Conservation (phyloP, 2,113 vertebrate genomes). For the Zosterops lateralis region DNA sequence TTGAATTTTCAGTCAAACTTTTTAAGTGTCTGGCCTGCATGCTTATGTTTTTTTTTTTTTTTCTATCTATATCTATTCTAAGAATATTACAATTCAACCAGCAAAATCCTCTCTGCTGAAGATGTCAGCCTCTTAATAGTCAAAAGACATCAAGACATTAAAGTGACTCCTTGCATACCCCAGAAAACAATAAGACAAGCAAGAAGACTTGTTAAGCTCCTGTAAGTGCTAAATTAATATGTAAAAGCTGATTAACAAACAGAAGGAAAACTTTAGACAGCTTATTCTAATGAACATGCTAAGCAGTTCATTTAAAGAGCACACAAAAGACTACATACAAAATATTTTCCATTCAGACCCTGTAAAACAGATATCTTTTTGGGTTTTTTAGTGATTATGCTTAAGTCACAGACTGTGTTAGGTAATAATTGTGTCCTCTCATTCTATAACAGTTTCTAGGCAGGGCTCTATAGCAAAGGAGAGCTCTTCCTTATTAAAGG, state of each 20-base stretch:
- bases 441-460: neutral
- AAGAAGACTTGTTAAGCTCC: neutral
- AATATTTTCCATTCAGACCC: neutral
- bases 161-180: fast-evolving
- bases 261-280: neutral
- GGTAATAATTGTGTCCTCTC: neutral
- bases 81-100: neutral
- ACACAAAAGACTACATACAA: neutral
- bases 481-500: neutral
- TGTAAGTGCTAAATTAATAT: neutral
- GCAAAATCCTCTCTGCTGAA: neutral
- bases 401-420: neutral
- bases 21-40: neutral
- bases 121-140: neutral
- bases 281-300: neutral
- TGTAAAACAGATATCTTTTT: neutral
- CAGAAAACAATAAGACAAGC: neutral
- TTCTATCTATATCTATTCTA: neutral
- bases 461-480: neutral
- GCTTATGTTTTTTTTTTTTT: neutral
- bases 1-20: neutral
- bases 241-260: neutral
- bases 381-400: neutral
- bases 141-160: neutral
- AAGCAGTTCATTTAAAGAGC: neutral